Base-by-base conservation (phyloP, 2,888 invertebrate species). In the Andricus quercusramuli region DNA sequence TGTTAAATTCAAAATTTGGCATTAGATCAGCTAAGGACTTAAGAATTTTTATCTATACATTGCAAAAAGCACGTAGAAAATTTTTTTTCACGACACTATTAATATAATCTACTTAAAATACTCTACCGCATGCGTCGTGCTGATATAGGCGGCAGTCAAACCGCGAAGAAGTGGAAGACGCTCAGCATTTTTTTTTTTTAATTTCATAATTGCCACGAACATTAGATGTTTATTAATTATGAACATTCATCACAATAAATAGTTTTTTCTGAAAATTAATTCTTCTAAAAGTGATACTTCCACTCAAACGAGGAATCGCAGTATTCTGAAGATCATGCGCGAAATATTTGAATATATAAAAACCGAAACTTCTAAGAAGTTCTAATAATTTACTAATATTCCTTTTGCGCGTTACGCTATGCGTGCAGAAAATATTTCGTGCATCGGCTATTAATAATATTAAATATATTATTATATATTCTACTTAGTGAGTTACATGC, bases 51-150 rank as follows among this genome's bases (percentile, higher is more conserved):
- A 8, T 74, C 56, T 70, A 1, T 20, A 47, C 9, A 20, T 59
- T 59, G 74, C 32, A 59, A 74, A 74, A 74, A 32, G 3, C 32
- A 59, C 20, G 56, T 64, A 17, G 29, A 1, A 17, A 3, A 32
- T n/a, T 13, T 56, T 29, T 47, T 29, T 29, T 6, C 1, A 17
- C 25, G 29, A 6, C 25, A 25, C 13, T 56, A 56, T n/a, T 32
- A 20, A 56, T 74, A 74, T 74, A 74, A 74, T 74, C 8, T 6
- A 74, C 29, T 37, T 67, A 32, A 64, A 70, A 70, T 51, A 32
- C 20, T 70, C 70, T 74, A 74, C 13, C 20, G 59, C 74, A 74
- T 74, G 74, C 74, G 29, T 74, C 74, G 74, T 74, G 74, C 74
- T 74, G 74, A 74, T n/a, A 74, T n/a, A 56, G n/a, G 51, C 74